Base-by-base conservation (phyloP, 1,140 invertebrate species). In the Drosophila micromelanica region DNA sequence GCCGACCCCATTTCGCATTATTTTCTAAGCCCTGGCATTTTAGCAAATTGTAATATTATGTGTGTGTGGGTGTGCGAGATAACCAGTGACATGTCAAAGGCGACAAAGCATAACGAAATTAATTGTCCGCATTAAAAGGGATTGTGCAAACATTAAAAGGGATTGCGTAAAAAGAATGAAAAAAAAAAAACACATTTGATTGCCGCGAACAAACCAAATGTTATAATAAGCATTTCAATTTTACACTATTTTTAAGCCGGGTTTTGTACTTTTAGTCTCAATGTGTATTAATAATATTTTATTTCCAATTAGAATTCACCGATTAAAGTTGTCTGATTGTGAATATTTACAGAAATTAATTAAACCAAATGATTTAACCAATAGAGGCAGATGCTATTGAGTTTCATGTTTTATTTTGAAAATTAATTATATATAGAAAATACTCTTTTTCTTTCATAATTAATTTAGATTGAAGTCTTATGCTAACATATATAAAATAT, bases 71-170 rank as follows among this genome's bases (percentile, higher is more conserved):
- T 37, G 15, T 8, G 40, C 2, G 62, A 48, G 63, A 55, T 42
- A 67, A 61, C 61, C 67, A 49, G 46, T 64, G 57, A 61, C 61
- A 54, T 76, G 69, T 77, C 80, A 85, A 85, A 85, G 77, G 80
- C 80, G 80, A 73, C 80, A 85, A 85, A 85, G 80, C 76, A 85
- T 85, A 85, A 80, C 80, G 65, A 70, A 74, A 82, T 82, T 82
- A 82, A 84, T 82, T 82, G 79, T 84, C 76, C 80, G 79, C 71
- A 82, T 82, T 82, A 82, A 82, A 76, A 68, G 71, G 80, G 79
- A 82, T 74, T 74, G 72, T 43, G 77, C 52, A 60, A 85, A 85
- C 77, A 85, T 84, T 84, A 80, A 85, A 84, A 65, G 73, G 76
- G 80, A 82, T 85, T 80, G 65, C 46, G 17, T 23, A 27, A 60